These are phyloP conservation scores for Ursus arctos DNA, from an alignment of 2,113 vertebrate species.

Conservation along the genomic window DNA sequence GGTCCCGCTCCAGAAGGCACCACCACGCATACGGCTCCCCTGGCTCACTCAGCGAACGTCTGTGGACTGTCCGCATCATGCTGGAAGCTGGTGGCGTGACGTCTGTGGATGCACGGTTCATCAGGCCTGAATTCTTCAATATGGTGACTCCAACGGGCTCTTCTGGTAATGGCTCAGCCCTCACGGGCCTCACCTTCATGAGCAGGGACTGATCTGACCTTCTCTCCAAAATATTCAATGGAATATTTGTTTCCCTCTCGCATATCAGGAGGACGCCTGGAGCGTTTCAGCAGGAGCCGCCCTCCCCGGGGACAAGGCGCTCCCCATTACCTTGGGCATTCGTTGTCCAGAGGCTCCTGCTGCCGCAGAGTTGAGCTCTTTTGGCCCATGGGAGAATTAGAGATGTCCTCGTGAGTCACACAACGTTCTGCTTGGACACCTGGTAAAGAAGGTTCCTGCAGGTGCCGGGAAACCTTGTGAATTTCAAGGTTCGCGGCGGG, in stretches of 20 bases:
- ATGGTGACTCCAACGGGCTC: not conserved
- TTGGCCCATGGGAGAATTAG: not conserved
- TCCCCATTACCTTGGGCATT: not conserved
- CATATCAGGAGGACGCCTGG: accelerated
- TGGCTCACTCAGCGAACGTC: accelerated
- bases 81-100: accelerated
- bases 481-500: not conserved
- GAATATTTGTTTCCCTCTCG: not conserved
- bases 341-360: accelerated
- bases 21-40: accelerated
- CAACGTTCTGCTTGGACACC: slow-evolving; percentile 14
- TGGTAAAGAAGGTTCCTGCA: not conserved
- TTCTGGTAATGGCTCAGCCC: not conserved
- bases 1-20: accelerated
- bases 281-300: accelerated
- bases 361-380: not conserved
- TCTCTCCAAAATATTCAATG: not conserved
- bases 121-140: not conserved
- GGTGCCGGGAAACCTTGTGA: not conserved
- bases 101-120: accelerated
- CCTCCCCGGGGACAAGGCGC: not conserved
- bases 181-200: not conserved
- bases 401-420: not conserved
- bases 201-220: not conserved
- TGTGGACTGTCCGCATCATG: accelerated